Evolutionary conservation across 2,888 invertebrate genomes (phyloP).

Genomic region (Stomorhina lunata): DNA sequence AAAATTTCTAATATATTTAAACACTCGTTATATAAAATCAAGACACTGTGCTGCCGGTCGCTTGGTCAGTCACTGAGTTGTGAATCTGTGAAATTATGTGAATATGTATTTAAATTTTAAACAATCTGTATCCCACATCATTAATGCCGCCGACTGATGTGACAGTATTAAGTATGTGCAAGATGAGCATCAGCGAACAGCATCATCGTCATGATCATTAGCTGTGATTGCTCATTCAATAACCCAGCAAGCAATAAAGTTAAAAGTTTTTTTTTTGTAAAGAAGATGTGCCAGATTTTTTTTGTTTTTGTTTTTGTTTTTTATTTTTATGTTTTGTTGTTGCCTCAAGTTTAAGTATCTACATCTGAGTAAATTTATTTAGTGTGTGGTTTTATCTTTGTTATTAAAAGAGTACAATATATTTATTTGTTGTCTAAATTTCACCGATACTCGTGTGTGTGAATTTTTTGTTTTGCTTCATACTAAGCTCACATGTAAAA

Average conservation of each 20-base stretch:
- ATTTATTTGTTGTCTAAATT: conserved; percentile 25
- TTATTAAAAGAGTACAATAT: neutral
- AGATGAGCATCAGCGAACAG: neutral
- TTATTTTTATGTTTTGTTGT: neutral
- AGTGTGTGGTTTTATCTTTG: conserved; percentile 16
- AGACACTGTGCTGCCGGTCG: no score
- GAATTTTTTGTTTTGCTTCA: neutral
- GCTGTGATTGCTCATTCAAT: neutral
- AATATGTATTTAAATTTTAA: conserved; percentile 16
- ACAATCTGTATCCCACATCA: neutral
- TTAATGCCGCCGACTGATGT: conserved; percentile 19
- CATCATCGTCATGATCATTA: no score
- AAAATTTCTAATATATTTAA: no score
- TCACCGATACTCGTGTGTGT: neutral
- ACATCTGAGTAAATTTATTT: no score
- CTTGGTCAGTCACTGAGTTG: neutral
- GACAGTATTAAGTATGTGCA: conserved; percentile 29
- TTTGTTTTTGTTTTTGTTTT: neutral
- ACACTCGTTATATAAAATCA: no score
- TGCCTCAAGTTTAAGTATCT: neutral
- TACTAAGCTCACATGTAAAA: neutral
- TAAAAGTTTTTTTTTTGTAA: neutral
- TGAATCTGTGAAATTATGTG: neutral
- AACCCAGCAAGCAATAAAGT: conserved; percentile 23
- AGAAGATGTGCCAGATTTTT: neutral